phyloP scores from a whole-genome alignment of 2,888 invertebrate genomes.

The Drosophila dives region DNA sequence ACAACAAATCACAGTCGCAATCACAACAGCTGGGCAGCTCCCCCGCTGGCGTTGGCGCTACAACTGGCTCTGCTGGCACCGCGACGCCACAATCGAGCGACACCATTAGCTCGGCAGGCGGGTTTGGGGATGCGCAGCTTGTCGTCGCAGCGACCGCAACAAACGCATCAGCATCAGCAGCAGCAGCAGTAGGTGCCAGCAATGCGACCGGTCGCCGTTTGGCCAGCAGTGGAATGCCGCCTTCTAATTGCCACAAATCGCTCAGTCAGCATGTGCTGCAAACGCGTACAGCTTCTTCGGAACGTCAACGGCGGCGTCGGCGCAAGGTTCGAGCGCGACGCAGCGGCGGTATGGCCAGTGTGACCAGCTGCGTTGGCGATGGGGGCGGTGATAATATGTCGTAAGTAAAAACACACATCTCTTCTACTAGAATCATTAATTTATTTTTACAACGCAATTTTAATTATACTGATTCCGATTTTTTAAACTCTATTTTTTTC shows the following conservation, averaged over 20 bases:
- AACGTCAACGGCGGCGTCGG: constrained; percentile 82
- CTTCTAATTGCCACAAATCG: constrained; percentile 76
- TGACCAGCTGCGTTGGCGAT: constrained; percentile 81
- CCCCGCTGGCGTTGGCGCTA: constrained; percentile 16
- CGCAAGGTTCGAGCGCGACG: constrained; percentile 84
- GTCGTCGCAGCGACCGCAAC: constrained; percentile 73
- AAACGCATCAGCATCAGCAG: constrained; percentile 11
- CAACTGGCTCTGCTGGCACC: constrained; percentile 29
- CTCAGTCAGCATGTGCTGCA: constrained; percentile 84
- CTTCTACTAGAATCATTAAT: background rate
- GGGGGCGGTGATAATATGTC: constrained; percentile 82
- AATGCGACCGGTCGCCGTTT: constrained; percentile 84
- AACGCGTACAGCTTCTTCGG: constrained; percentile 84
- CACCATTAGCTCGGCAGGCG: constrained; percentile 83
- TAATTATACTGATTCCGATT: background rate
- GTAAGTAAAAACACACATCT: constrained; percentile 65
- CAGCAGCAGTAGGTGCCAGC: constrained; percentile 68
- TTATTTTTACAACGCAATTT: background rate
- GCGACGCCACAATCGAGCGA: constrained; percentile 81
- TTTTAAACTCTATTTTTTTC: background rate
- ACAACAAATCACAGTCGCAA: constrained; percentile 63
- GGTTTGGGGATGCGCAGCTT: constrained; percentile 83
- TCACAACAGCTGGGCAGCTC: constrained; percentile 30
- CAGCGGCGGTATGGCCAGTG: constrained; percentile 77
- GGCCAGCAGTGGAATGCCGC: constrained; percentile 76